A percentile compares a stretch with the other conserved stretches of the same genome.
phyloP scores from a whole-genome alignment of 1,140 invertebrate species.

The Drosophila orosa region DNA sequence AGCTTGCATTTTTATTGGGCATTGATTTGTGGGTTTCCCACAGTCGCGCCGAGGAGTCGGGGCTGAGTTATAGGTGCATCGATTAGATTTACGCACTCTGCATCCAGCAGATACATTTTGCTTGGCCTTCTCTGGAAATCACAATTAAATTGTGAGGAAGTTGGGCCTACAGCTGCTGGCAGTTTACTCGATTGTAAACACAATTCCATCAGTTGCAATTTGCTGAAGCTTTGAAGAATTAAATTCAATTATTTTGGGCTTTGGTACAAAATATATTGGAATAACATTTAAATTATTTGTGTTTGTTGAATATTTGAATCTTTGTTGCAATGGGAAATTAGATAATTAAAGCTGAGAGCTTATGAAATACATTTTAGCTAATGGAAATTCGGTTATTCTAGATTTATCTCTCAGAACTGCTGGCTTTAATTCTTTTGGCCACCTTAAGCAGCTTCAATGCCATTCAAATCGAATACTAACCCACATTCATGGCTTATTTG shows the following conservation, averaged over 20 bases:
- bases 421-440: neutral
- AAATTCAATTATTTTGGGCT: neutral
- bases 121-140: neutral
- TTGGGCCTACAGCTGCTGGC: neutral
- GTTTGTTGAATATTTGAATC: neutral
- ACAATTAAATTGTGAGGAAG: conserved; percentile 1
- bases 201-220: neutral
- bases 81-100: conserved; percentile 9
- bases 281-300: neutral
- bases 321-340: neutral
- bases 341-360: neutral
- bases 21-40: conserved; percentile 39
- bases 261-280: neutral
- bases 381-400: neutral
- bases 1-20: conserved; percentile 32
- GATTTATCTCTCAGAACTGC: too few relatives aligned
- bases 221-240: neutral
- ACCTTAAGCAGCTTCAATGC: neutral
- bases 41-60: neutral
- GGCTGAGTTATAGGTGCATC: conserved; percentile 28
- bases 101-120: conserved; percentile 5
- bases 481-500: conserved; percentile 30
- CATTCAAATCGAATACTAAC: neutral
- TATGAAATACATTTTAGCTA: neutral
- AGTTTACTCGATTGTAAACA: neutral